Evolutionary conservation across 2,888 invertebrate genomes (phyloP), one percentile per base, ranked within the genome.

Genomic region (Clunio marinus): DNA sequence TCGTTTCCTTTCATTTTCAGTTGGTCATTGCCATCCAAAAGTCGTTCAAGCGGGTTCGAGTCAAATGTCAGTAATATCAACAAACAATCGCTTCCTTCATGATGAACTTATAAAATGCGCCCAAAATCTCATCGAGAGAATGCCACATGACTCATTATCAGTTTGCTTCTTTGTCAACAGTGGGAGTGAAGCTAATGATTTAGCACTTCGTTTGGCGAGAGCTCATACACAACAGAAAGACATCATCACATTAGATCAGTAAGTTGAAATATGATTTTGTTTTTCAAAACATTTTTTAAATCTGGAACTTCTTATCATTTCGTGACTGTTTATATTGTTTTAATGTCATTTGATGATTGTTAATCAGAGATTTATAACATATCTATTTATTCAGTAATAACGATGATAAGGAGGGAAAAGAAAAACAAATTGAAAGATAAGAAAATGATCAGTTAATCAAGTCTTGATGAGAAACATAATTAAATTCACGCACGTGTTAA

Each of bases 81-180:
- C 98, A 57, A 99, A 99, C 82, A 93, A 90, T 76, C 88, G 99
- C 37, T 99, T 95, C 77, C 86, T 99, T 10, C 97, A 98, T 77
- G 96, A 98, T 77, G 93, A 96, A 77, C 81, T 99, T 71, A 95
- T 96, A 7, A 83, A 94, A 69, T 91, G 95, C 73, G 97, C 96
- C 2, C 84, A 92, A 75, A 86, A 88, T 71, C 81, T 99, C 71
- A 85, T 90, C 15, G 84, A 84, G 69, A 88, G 92, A 2, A 83
- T 99, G 80, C 98, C 98, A 0, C 71, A 73, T 0, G 86, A 88
- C 69, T 83, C 85, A 28, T 81, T 99, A 37, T 91, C 91, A 17
- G 93, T 96, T 2, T 96, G 96, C 75, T 98, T 91, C 81, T 90
- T 98, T 77, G 96, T 96, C 68, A 99, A 99, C 80, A 99, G 98